Evolutionary conservation across 2,888 invertebrate species (phyloP).

Genomic region (Apoderus coryli): DNA sequence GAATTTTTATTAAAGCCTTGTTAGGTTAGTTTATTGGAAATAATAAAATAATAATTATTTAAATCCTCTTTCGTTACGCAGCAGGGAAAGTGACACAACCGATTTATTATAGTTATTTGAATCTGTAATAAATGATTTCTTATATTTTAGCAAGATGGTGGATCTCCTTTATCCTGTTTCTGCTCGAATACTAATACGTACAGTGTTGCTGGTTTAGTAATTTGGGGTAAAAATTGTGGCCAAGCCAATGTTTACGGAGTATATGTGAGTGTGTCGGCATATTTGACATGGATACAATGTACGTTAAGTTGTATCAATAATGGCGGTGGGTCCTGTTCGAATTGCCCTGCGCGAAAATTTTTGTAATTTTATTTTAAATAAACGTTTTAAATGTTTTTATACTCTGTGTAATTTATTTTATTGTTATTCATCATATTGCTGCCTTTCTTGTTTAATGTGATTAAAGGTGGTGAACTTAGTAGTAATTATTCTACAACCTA

Average conservation of each 20-base stretch:
- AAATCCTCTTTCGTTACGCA: too few species aligned
- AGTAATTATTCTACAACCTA: too few species aligned
- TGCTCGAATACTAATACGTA: slow-evolving; percentile 31
- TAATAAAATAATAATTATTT: too few species aligned
- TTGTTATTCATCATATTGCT: too few species aligned
- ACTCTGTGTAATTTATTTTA: too few species aligned
- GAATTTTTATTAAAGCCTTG: neutral
- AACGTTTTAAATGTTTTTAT: too few species aligned
- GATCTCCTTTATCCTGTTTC: slow-evolving; percentile 49
- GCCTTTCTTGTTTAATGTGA: too few species aligned
- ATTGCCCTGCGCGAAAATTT: slow-evolving; percentile 15
- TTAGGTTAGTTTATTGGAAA: neutral
- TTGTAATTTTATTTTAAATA: too few species aligned
- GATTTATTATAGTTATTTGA: neutral
- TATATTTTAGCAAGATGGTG: slow-evolving; percentile 49
- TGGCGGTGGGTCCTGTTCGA: slow-evolving; percentile 10
- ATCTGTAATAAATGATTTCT: slow-evolving; percentile 1
- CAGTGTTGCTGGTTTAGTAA: slow-evolving; percentile 48
- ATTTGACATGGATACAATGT: slow-evolving; percentile 49
- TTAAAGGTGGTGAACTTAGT: too few species aligned
- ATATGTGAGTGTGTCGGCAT: slow-evolving; percentile 56
- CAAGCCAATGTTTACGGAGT: slow-evolving; percentile 53
- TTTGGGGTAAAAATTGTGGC: slow-evolving; percentile 62
- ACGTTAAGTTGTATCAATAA: slow-evolving; percentile 13
- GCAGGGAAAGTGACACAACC: slow-evolving; percentile 1